Evolutionary conservation across 2,797 vertebrate genomes (phyloP), one percentile per base, ranked within the genome.

Genomic region (Hylomyscus alleni): DNA sequence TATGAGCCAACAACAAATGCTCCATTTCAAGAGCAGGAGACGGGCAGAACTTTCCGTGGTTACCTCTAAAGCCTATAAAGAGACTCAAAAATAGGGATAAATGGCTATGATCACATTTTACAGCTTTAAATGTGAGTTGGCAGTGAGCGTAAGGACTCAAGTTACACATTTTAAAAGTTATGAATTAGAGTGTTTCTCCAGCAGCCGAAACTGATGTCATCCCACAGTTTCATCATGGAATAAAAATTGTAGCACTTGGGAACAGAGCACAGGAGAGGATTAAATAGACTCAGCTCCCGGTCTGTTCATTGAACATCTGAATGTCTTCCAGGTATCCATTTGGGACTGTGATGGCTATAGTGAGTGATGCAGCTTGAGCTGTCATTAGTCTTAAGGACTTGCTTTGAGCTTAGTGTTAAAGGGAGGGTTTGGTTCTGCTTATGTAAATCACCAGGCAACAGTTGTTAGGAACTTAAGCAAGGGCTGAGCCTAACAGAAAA

Each of bases 111-210:
- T 90, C 65, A 2, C 47, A 60, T 73, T 76, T 65, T 75, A 75
- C 77, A 83, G 50, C 75, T 58, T 95, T 62, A 86, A 52, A n/a
- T 67, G 65, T 52, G 83, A 81, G 65, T 60, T 93, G 73, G 65
- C 44, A 92, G n/a, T 67, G 56, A 80, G 65, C 83, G 50, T 77
- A 92, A 13, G 88, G 88, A 89, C 50, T 92, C 56, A 85, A 58
- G 52, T 88, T 72, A 84, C 72, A 92, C 3, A 20, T 91, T 91
- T 80, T 95, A 77, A 91, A 83, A 85, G 20, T 82, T 97, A 78
- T 31, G 44, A 87, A 81, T 78, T 80, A n/a, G 58, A 94, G 10
- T 88, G 47, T 94, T 86, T 86, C 44, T 34, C 31, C 73, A 83
- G 13, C 8, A 62, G 72, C 90, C 56, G 60, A 82, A 50, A 20